Evolutionary conservation across 2,113 vertebrate genomes (phyloP).

Genomic region (Brachypodius melanocephalos): DNA sequence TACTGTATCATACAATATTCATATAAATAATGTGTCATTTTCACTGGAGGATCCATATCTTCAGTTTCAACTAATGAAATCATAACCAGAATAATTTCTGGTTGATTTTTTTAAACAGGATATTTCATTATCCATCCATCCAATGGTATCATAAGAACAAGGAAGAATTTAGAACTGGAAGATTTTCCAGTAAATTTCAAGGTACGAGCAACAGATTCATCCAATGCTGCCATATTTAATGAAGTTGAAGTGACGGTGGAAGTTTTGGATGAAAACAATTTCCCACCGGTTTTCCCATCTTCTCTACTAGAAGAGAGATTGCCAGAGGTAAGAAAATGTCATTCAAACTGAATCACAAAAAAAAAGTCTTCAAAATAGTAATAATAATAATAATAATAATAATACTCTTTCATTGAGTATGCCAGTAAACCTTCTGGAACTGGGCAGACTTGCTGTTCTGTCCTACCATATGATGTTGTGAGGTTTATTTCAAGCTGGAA

Average conservation of each 20-base stretch:
- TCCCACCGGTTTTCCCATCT: slow-evolving; percentile 45
- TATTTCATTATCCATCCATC: slow-evolving; percentile 46
- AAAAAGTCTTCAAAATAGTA: neutral
- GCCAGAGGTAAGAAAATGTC: slow-evolving; percentile 56
- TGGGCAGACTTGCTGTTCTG: neutral
- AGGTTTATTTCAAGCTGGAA: neutral
- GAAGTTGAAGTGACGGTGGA: slow-evolving; percentile 34
- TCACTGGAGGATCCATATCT: neutral
- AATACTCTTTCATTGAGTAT: neutral
- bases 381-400: neutral
- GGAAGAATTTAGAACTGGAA: neutral
- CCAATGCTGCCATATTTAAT: neutral
- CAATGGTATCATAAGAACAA: slow-evolving; percentile 51
- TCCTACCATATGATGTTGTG: neutral
- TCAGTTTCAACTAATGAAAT: neutral
- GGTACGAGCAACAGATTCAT: slow-evolving; percentile 22
- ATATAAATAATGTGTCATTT: neutral
- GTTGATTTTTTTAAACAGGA: neutral
- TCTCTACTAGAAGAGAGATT: slow-evolving; percentile 17
- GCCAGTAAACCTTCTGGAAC: neutral
- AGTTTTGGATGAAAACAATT: slow-evolving; percentile 47
- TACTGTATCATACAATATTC: neutral
- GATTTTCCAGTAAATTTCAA: slow-evolving; percentile 46
- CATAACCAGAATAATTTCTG: neutral
- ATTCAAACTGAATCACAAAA: neutral